phyloP scores from a whole-genome alignment of 2,888 invertebrate species.

The Macroteleia sp. region DNA sequence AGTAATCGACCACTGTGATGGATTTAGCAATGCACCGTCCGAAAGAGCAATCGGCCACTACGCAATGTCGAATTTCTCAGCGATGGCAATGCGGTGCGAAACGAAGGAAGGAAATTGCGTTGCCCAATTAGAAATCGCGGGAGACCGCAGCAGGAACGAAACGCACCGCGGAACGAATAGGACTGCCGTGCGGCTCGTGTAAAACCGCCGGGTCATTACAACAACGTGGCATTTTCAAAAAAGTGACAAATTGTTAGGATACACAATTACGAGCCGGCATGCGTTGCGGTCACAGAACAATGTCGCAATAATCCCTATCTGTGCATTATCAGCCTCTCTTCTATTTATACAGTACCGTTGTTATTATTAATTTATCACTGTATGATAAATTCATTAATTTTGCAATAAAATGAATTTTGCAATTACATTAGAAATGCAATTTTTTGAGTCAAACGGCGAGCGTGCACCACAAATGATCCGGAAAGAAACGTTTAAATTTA shows the following conservation, averaged over 20 bases:
- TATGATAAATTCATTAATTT: no score
- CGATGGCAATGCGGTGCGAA: slow-evolving; percentile 63
- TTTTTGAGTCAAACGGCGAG: no score
- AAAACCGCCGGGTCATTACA: slow-evolving; percentile 49
- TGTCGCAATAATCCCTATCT: slow-evolving; percentile 31
- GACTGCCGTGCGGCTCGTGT: slow-evolving; percentile 27
- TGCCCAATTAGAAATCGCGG: slow-evolving; percentile 74
- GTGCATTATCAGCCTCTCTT: no score
- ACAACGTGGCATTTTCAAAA: slow-evolving; percentile 48
- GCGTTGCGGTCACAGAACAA: slow-evolving; percentile 30
- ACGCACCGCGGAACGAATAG: slow-evolving; percentile 49
- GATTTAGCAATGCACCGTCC: slow-evolving; percentile 46
- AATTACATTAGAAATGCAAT: no score
- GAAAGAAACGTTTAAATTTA: no score
- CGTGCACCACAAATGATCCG: no score
- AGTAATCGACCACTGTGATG: slow-evolving; percentile 17
- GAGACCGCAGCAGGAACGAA: slow-evolving; percentile 61
- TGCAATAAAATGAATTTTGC: no score
- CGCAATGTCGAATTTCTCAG: slow-evolving; percentile 65
- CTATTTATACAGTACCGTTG: no score
- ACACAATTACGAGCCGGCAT: slow-evolving; percentile 33
- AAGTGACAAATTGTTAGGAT: slow-evolving; percentile 49
- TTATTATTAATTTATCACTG: no score
- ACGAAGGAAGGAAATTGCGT: slow-evolving; percentile 74
- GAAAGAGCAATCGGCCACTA: slow-evolving; percentile 57